A percentile compares a stretch with the other conserved stretches of the same genome.
These are phyloP conservation scores for Toxotes jaculatrix DNA, from an alignment of 2,113 vertebrate genomes.

Conservation along the genomic window DNA sequence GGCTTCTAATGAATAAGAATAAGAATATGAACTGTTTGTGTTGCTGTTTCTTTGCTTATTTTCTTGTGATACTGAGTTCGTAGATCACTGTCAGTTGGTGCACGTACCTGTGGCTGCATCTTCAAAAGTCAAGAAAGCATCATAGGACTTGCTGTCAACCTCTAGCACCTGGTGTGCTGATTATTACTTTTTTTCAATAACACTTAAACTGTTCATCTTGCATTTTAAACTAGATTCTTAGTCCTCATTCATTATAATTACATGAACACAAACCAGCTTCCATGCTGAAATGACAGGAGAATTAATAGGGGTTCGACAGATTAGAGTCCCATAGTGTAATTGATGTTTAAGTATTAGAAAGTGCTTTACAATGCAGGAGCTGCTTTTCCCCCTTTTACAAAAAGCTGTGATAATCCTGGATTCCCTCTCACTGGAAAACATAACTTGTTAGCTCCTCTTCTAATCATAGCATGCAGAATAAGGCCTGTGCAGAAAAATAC, in stretches of 20 bases:
- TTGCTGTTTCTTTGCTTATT: neutral
- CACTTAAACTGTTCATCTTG: neutral
- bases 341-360: neutral
- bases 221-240: neutral
- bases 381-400: neutral
- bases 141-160: neutral
- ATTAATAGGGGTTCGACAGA: too few relatives aligned
- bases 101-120: neutral
- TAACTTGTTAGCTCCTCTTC: slow-evolving; percentile 13
- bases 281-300: neutral
- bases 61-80: neutral
- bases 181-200: neutral
- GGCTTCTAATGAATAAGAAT: neutral
- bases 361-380: neutral
- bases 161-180: neutral
- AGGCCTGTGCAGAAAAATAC: slow-evolving; percentile 19
- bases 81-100: neutral
- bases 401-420: neutral
- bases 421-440: slow-evolving; percentile 21
- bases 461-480: slow-evolving; percentile 16
- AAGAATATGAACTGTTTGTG: neutral
- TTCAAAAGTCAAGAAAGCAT: slow-evolving; percentile 19
- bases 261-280: neutral
- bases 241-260: neutral
- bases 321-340: neutral